Base-by-base conservation (phyloP, 1,140 invertebrate genomes). In the Hyposmocoma kahamanoa region DNA sequence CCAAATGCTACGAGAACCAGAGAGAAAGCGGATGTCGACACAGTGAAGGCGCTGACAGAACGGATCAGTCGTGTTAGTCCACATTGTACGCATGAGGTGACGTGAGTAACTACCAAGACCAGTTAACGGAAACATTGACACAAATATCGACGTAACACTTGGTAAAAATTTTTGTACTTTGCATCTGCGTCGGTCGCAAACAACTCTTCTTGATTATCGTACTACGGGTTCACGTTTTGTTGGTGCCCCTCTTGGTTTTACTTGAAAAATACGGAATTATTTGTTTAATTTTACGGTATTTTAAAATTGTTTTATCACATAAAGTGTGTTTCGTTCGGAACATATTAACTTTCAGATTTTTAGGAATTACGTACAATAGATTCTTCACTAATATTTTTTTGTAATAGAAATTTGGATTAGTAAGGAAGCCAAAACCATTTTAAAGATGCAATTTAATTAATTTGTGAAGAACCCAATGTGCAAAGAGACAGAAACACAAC, bases 71-170 rank as follows among this genome's bases (percentile, higher is more conserved):
- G 62, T 76, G 78, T 84, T 82, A 84, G 72, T 80, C 57, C 72
- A 80, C 75, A 79, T 72, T 59, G 52, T 71, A 74, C 72, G 72
- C 67, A 50, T 77, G 75, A 72, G 64, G 71, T 78, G 75, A 74
- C 63, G 66, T 71, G 64, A 71, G 58, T 58, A 56, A 74, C 78
- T 82, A 84, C 74, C 78, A 79, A 77, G 70, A 72, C 75, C 72
- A 79, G 61, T 72, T 75, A 74, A 63, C 57, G 62, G 50, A 56
- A 54, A 63, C 53, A 60, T 67, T 71, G 62, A 78, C 68, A 79
- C 66, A 79, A 68, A 72, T 67, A 62, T 72, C 62, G 61, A 72
- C 48, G 59, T 64, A 75, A 72, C 43, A 60, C 56, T 72, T 65
- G 50, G 59, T 65, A 65, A 47, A 71, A 68, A 64, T 34, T 8